phyloP scores from a whole-genome alignment of 2,113 vertebrate species.

The Nymphicus hollandicus region DNA sequence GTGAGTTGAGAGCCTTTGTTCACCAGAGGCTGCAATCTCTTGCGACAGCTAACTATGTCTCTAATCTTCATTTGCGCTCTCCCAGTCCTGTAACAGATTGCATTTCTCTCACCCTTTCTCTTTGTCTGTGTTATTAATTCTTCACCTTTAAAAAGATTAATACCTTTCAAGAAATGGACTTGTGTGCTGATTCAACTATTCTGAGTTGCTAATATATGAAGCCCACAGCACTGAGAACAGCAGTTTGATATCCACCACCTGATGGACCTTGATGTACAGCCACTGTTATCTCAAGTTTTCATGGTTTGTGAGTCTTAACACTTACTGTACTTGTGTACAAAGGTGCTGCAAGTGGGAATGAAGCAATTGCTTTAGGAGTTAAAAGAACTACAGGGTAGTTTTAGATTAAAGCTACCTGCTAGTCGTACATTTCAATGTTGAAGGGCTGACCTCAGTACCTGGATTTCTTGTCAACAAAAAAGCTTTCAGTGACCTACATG shows the following conservation, averaged over 20 bases:
- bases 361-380: conserved; percentile 49
- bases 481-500: conserved; percentile 17
- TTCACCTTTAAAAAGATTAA: conserved; percentile 67
- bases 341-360: conserved; percentile 35
- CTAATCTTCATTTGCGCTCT: conserved; percentile 64
- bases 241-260: conserved; percentile 61
- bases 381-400: conserved; percentile 4
- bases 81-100: conserved; percentile 43
- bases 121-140: conserved; percentile 60
- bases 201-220: conserved; percentile 69
- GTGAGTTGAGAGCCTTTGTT: conserved; percentile 18
- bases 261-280: conserved; percentile 65
- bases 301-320: conserved; percentile 62
- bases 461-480: conserved; percentile 28
- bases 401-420: conserved; percentile 51
- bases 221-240: conserved; percentile 60
- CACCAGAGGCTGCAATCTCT: conserved; percentile 42
- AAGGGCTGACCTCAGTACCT: neutral
- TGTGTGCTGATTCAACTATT: conserved; percentile 74
- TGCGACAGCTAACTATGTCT: conserved; percentile 37
- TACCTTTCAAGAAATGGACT: conserved; percentile 68
- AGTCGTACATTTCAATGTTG: neutral
- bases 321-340: conserved; percentile 45
- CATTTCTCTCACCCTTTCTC: conserved; percentile 32
- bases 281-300: conserved; percentile 60